Percentiles rank a stretch among this genome's conserved stretches.
phyloP scores from a whole-genome alignment of 2,888 invertebrate genomes.

The Troglohyphantes excavatus region DNA sequence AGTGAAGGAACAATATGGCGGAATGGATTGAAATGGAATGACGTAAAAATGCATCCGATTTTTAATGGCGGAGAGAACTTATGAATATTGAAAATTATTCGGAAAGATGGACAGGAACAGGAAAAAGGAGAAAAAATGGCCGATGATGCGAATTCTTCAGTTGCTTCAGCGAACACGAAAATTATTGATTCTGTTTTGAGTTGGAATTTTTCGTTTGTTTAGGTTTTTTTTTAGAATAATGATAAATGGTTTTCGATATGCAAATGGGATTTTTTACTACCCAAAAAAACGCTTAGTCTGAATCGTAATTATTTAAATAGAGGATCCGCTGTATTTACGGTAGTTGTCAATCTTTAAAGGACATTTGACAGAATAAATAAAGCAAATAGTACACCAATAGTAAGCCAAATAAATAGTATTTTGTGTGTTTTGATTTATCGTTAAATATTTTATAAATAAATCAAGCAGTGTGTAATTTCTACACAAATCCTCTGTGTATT shows the following conservation, averaged over 20 bases:
- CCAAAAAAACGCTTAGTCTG: background rate
- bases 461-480: no score
- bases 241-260: slow-evolving; percentile 67
- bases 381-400: no score
- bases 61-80: slow-evolving; percentile 70
- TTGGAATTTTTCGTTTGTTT: slow-evolving; percentile 30
- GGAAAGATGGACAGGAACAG: slow-evolving; percentile 7
- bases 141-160: slow-evolving; percentile 63
- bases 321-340: background rate
- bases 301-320: background rate
- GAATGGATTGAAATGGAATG: slow-evolving; percentile 45
- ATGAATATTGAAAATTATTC: slow-evolving; percentile 76
- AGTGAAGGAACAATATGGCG: slow-evolving; percentile 35
- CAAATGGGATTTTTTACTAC: slow-evolving; percentile 49
- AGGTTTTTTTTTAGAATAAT: slow-evolving; percentile 32
- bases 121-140: slow-evolving; percentile 27
- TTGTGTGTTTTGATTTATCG: no score
- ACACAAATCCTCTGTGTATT: no score
- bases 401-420: no score
- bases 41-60: slow-evolving; percentile 32
- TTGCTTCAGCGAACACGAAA: slow-evolving; percentile 58
- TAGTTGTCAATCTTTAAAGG: background rate
- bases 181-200: slow-evolving; percentile 64
- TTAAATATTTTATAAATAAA: no score
- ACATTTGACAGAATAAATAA: no score